A percentile compares a stretch with the other conserved stretches of the same genome.
Evolutionary conservation across 2,888 invertebrate species (phyloP).

Genomic region (Clostera curtula): DNA sequence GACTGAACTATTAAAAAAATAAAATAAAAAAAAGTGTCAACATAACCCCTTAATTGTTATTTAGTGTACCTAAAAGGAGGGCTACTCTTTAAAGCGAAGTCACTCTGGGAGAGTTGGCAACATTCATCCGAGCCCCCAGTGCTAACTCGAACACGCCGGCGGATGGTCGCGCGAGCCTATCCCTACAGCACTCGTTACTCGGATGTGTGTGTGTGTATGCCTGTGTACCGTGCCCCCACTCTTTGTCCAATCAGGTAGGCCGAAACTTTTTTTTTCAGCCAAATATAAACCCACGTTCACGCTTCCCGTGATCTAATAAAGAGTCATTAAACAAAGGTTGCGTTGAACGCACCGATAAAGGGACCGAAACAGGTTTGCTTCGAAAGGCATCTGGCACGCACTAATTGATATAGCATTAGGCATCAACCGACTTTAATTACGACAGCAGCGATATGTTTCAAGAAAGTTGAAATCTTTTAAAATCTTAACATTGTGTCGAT

Average conservation of each 20-base stretch:
- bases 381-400: conserved; percentile 64
- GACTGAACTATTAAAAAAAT: no score
- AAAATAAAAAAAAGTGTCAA: no score
- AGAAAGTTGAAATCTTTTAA: no score
- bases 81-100: no score
- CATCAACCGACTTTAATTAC: conserved; percentile 53
- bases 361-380: conserved; percentile 60
- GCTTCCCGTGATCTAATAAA: no score
- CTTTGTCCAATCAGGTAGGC: conserved; percentile 72
- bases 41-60: no score
- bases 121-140: conserved; percentile 46
- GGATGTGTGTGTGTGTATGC: conserved; percentile 57
- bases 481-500: no score
- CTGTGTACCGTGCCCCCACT: conserved; percentile 56
- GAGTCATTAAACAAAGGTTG: conserved; percentile 48
- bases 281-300: no score
- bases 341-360: conserved; percentile 40
- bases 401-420: conserved; percentile 58
- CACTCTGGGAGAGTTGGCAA: no score
- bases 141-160: conserved; percentile 51
- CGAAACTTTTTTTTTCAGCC: conserved; percentile 37
- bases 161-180: conserved; percentile 46
- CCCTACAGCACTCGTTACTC: conserved; percentile 25
- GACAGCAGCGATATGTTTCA: conserved; percentile 20
- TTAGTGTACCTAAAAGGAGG: no score